Percentiles rank a stretch among this genome's conserved stretches.
phyloP scores from a whole-genome alignment of 2,888 invertebrate genomes.

The Ashinkailepas kermadecensis region DNA sequence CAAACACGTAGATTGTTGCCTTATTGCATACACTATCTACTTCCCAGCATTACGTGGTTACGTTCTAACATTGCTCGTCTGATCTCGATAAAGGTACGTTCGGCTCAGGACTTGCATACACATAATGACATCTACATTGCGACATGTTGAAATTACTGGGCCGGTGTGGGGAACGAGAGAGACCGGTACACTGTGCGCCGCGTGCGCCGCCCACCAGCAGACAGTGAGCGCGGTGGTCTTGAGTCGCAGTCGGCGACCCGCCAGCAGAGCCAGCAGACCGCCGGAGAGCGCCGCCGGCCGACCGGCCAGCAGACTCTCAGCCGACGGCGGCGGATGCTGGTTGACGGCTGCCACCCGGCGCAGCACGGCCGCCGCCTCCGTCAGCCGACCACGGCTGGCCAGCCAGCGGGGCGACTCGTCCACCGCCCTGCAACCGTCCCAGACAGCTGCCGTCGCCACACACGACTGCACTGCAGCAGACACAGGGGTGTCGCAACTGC shows the following conservation, averaged over 20 bases:
- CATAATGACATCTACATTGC: too few species aligned
- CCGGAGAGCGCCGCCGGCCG: slow-evolving; percentile 18
- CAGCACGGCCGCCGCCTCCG: slow-evolving; percentile 28
- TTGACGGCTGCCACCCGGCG: slow-evolving; percentile 29
- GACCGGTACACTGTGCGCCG: too few species aligned
- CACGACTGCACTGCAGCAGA: too few species aligned
- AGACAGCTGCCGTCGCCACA: too few species aligned
- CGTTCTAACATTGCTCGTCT: too few species aligned
- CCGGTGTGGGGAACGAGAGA: too few species aligned
- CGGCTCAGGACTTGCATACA: too few species aligned
- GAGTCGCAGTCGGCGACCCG: slow-evolving; percentile 24
- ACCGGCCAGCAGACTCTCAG: slow-evolving; percentile 22
- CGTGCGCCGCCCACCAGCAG: slow-evolving; percentile 18
- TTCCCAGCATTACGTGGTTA: too few species aligned
- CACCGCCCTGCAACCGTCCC: slow-evolving; percentile 29
- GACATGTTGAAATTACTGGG: too few species aligned
- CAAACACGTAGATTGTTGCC: too few species aligned
- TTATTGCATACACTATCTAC: too few species aligned
- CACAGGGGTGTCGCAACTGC: neutral
- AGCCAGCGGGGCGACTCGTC: slow-evolving; percentile 34
- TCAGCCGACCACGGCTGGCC: slow-evolving; percentile 27
- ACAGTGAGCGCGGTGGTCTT: slow-evolving; percentile 25
- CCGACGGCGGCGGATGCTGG: slow-evolving; percentile 6
- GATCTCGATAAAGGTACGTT: too few species aligned
- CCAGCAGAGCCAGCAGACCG: slow-evolving; percentile 26